These are phyloP conservation scores for Australoheros facetus DNA, from an alignment of 2,797 vertebrate genomes.

Conservation along the genomic window DNA sequence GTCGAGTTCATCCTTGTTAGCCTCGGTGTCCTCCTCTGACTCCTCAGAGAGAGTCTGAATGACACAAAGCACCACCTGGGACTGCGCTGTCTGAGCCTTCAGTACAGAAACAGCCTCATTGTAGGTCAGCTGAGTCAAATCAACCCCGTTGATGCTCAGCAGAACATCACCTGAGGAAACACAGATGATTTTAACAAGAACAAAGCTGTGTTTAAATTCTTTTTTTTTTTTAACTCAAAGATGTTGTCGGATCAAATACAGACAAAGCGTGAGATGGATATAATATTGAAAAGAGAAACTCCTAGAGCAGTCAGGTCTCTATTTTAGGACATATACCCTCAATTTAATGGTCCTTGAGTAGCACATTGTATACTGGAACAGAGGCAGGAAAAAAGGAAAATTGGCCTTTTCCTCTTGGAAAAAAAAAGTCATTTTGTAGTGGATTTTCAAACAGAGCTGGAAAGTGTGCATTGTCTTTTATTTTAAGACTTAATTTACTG, in stretches of 20 bases:
- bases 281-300: background rate
- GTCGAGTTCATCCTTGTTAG: constrained; percentile 75
- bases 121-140: constrained; percentile 90
- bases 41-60: constrained; percentile 84
- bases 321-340: constrained; percentile 27
- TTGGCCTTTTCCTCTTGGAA: constrained; percentile 14
- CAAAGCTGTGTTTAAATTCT: background rate
- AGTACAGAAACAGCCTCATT: constrained; percentile 89
- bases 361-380: constrained; percentile 31
- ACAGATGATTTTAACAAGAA: background rate
- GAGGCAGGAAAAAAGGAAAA: constrained; percentile 19
- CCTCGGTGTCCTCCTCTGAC: constrained; percentile 71
- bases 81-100: constrained; percentile 89
- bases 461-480: background rate
- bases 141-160: constrained; percentile 90
- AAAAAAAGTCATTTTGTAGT: background rate
- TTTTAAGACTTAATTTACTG: fast-evolving
- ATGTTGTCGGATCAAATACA: background rate
- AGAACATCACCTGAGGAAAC: constrained; percentile 86
- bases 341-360: constrained; percentile 22
- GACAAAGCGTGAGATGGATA: background rate
- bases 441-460: background rate
- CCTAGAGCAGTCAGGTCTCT: constrained; percentile 3
- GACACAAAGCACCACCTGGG: constrained; percentile 84
- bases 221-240: background rate